phyloP scores from a whole-genome alignment of 2,888 invertebrate genomes.

The Rhimphoctona megacephalus region DNA sequence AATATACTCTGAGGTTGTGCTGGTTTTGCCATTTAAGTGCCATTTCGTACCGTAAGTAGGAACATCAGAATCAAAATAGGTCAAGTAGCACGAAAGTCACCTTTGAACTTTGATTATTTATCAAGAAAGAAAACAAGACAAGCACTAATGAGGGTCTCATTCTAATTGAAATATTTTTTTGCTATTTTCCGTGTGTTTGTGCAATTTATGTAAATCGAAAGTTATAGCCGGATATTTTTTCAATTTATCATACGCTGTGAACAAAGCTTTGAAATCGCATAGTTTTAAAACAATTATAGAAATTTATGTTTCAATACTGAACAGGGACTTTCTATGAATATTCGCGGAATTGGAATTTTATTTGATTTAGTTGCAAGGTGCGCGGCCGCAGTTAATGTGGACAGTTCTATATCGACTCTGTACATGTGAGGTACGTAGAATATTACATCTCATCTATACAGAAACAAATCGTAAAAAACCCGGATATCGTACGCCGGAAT shows the following conservation, averaged over 20 bases:
- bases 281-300: background rate
- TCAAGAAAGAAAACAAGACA: background rate
- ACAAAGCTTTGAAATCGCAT: background rate
- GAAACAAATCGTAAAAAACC: background rate
- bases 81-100: constrained; percentile 6
- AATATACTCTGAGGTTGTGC: constrained; percentile 7
- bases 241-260: background rate
- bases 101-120: constrained; percentile 32
- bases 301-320: background rate
- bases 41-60: constrained; percentile 9
- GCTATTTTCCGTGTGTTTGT: background rate
- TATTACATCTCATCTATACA: background rate
- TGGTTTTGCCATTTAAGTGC: constrained; percentile 13
- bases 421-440: constrained; percentile 8
- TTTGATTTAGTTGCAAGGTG: background rate
- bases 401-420: background rate
- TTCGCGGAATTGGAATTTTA: background rate
- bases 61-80: constrained; percentile 5
- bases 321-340: background rate
- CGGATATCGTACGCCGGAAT: constrained; percentile 3
- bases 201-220: background rate
- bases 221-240: background rate
- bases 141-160: background rate
- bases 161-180: background rate
- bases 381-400: constrained; percentile 10